phyloP scores from a whole-genome alignment of 2,113 vertebrate genomes.

The Morone saxatilis region DNA sequence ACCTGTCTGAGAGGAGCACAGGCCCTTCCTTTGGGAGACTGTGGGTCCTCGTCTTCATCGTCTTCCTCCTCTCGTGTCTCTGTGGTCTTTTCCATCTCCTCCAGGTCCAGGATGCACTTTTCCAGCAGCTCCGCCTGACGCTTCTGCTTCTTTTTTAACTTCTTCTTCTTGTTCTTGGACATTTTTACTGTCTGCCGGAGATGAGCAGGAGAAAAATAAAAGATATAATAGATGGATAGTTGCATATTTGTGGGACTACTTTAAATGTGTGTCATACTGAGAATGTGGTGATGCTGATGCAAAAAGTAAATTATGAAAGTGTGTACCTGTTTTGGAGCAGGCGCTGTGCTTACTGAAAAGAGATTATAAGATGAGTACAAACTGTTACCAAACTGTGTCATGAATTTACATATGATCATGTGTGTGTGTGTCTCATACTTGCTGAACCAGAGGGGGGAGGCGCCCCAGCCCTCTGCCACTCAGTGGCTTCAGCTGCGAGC shows the following conservation, averaged over 20 bases:
- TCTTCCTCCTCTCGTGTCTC: conserved; percentile 86
- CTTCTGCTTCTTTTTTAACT: conserved; percentile 99
- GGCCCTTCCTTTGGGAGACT: conserved; percentile 84
- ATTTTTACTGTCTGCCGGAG: conserved; percentile 91
- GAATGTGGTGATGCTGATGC: neutral
- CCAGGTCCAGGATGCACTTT: conserved; percentile 95
- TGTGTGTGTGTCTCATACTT: conserved; percentile 81
- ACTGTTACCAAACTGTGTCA: conserved; percentile 5
- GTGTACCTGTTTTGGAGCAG: conserved; percentile 94
- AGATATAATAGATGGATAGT: neutral
- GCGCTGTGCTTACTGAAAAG: conserved; percentile 96
- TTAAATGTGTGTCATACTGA: neutral
- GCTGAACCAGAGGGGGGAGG: conserved; percentile 97
- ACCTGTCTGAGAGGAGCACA: conserved; percentile 81
- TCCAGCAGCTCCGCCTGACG: conserved; percentile 96
- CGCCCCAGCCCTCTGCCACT: conserved; percentile 97
- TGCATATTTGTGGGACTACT: neutral
- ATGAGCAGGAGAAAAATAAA: neutral
- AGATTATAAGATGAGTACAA: conserved; percentile 31
- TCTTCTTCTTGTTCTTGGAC: conserved; percentile 99
- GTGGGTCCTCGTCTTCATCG: conserved; percentile 85
- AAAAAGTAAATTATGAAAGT: neutral
- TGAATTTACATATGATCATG: neutral
- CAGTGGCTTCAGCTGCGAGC: conserved; percentile 95
- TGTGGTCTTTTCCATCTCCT: conserved; percentile 91